Percentiles rank a stretch among this genome's conserved stretches.
Evolutionary conservation across 2,797 vertebrate genomes (phyloP).

Genomic region (Macropodus opercularis): DNA sequence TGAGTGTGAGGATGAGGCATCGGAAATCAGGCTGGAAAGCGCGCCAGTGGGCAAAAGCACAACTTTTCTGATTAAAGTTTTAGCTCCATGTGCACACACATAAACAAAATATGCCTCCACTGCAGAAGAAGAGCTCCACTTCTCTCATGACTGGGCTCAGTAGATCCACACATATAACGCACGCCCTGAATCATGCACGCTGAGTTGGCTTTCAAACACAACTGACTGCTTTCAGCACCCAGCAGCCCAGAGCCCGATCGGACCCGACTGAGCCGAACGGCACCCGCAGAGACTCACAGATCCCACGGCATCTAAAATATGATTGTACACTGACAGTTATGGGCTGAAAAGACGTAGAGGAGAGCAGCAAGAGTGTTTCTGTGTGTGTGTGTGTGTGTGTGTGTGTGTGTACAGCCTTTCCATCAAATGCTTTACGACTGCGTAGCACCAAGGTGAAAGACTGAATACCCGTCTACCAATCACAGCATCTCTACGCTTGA

Average conservation of each 20-base stretch:
- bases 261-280: conserved; percentile 15
- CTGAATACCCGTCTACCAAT: not conserved
- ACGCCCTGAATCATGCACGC: not conserved
- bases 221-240: conserved; percentile 1
- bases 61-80: conserved; percentile 40
- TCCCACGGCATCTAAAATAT: conserved; percentile 14
- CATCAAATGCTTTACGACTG: conserved; percentile 6
- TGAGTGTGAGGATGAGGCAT: conserved; percentile 14
- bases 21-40: conserved; percentile 20
- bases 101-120: conserved; percentile 11
- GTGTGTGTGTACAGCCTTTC: not conserved
- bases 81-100: not conserved
- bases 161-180: not conserved
- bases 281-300: conserved; percentile 10
- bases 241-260: too few relatives aligned
- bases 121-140: not conserved
- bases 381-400: conserved; percentile 1
- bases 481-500: not conserved
- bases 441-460: conserved; percentile 10
- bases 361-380: conserved; percentile 4
- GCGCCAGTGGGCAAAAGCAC: not conserved
- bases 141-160: not conserved
- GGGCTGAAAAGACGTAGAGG: conserved; percentile 8
- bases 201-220: not conserved
- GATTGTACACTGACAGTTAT: conserved; percentile 1